Percentiles rank a stretch among this genome's conserved stretches.
phyloP scores from a whole-genome alignment of 2,888 invertebrate genomes.

The Aradus depressus region DNA sequence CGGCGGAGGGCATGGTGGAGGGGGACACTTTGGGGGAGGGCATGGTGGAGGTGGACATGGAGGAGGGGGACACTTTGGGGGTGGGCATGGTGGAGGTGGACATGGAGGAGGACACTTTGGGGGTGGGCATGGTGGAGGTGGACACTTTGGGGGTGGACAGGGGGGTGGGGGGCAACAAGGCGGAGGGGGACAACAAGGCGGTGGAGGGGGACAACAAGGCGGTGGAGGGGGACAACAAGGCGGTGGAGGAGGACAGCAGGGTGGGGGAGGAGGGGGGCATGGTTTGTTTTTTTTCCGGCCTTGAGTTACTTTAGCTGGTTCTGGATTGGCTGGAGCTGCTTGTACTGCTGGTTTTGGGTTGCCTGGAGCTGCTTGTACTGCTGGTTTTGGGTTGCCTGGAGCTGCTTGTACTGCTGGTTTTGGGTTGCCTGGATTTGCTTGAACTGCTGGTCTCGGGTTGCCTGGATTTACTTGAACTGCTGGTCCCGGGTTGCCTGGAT shows the following conservation, averaged over 20 bases:
- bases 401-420: too few relatives aligned
- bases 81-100: constrained; percentile 18
- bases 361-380: too few relatives aligned
- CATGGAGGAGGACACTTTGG: constrained; percentile 9
- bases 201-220: neutral
- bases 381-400: too few relatives aligned
- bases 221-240: constrained; percentile 8
- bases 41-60: constrained; percentile 2
- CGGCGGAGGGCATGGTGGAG: constrained; percentile 7
- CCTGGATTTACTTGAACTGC: too few relatives aligned
- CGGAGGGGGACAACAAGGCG: constrained; percentile 7
- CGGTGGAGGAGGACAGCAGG: neutral
- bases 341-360: too few relatives aligned
- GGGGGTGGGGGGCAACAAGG: constrained; percentile 16
- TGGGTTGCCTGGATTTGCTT: too few relatives aligned
- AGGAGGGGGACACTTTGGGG: constrained; percentile 6
- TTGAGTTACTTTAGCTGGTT: too few relatives aligned
- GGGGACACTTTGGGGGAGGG: constrained; percentile 14
- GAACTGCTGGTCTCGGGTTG: too few relatives aligned
- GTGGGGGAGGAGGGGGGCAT: constrained; percentile 10
- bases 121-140: neutral
- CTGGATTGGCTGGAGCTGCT: too few relatives aligned
- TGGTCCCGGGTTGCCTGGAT: too few relatives aligned
- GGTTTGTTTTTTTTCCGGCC: too few relatives aligned
- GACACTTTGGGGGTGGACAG: constrained; percentile 12